A percentile compares a stretch with the other conserved stretches of the same genome.
phyloP scores from a whole-genome alignment of 2,888 invertebrate species.

The Eupithecia exiguata region DNA sequence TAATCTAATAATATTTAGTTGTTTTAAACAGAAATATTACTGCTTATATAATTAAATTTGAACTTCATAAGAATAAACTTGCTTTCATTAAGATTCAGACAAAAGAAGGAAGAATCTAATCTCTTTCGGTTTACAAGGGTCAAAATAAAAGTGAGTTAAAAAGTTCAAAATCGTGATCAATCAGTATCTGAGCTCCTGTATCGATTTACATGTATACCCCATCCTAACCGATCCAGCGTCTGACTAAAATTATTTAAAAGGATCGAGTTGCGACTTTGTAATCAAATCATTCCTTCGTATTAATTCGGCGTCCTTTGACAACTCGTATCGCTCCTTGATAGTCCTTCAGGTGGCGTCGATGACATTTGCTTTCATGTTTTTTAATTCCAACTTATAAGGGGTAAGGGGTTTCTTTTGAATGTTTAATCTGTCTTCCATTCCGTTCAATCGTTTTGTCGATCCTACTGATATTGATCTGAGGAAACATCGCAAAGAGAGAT shows the following conservation, averaged over 20 bases:
- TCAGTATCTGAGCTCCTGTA: not conserved
- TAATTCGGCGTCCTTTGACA: constrained; percentile 69
- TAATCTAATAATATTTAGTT: not conserved
- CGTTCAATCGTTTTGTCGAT: constrained; percentile 15
- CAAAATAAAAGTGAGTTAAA: not conserved
- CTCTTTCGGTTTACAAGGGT: not conserved
- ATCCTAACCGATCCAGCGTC: constrained; percentile 28
- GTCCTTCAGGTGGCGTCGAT: constrained; percentile 59
- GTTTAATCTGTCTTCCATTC: constrained; percentile 45
- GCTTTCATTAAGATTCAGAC: not conserved
- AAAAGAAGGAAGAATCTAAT: not conserved
- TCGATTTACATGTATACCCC: constrained; percentile 19
- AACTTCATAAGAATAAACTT: not conserved
- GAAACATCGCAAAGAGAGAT: not conserved
- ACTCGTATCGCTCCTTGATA: constrained; percentile 67
- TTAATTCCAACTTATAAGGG: constrained; percentile 55
- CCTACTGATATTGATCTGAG: constrained; percentile 21
- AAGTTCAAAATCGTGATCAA: not conserved
- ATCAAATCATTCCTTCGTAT: constrained; percentile 76
- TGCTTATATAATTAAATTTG: not conserved
- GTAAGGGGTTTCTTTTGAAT: constrained; percentile 45
- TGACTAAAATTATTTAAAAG: constrained; percentile 38
- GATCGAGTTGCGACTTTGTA: constrained; percentile 72
- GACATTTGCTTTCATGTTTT: constrained; percentile 63
- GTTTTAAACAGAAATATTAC: not conserved